phyloP scores from a whole-genome alignment of 2,113 vertebrate genomes.

The Barbus barbus region DNA sequence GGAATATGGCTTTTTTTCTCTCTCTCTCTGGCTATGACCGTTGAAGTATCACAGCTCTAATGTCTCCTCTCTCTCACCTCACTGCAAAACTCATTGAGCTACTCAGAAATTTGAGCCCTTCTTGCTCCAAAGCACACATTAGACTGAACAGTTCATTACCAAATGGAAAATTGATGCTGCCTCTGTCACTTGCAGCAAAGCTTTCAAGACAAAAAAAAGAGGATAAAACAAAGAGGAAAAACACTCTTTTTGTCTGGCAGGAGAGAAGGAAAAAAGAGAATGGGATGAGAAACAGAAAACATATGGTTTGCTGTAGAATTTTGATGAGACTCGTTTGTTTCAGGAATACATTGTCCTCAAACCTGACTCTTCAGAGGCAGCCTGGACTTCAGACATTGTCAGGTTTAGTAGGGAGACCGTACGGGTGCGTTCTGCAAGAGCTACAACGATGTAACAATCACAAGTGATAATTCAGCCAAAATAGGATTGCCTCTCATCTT shows the following conservation, averaged over 20 bases:
- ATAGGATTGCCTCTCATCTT: slow-evolving; percentile 32
- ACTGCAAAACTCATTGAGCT: slow-evolving; percentile 24
- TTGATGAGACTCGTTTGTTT: slow-evolving; percentile 37
- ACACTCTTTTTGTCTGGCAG: slow-evolving; percentile 30
- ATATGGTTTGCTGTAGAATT: slow-evolving; percentile 12
- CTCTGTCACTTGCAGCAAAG: slow-evolving; percentile 29
- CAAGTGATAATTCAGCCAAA: slow-evolving; percentile 27
- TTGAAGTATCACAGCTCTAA: slow-evolving; percentile 6
- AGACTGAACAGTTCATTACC: slow-evolving; percentile 54
- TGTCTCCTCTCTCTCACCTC: slow-evolving; percentile 36
- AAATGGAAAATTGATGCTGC: slow-evolving; percentile 50
- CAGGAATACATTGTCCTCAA: slow-evolving; percentile 34
- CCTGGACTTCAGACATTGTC: background rate
- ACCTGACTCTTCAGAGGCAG: slow-evolving; percentile 20
- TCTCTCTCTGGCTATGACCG: slow-evolving; percentile 4
- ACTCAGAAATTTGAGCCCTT: slow-evolving; percentile 23
- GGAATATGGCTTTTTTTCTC: background rate
- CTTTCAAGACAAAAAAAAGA: slow-evolving; percentile 40
- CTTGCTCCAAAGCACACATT: slow-evolving; percentile 49
- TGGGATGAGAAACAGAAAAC: slow-evolving; percentile 14
- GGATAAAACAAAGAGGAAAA: no score
- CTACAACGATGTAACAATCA: slow-evolving; percentile 30
- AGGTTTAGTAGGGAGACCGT: background rate
- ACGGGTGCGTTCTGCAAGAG: background rate
- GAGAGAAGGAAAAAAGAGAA: slow-evolving; percentile 1